Percentiles rank a stretch among this genome's conserved stretches.
These are phyloP conservation scores for Falco punctatus DNA, from an alignment of 2,113 vertebrate species.

Conservation along the genomic window DNA sequence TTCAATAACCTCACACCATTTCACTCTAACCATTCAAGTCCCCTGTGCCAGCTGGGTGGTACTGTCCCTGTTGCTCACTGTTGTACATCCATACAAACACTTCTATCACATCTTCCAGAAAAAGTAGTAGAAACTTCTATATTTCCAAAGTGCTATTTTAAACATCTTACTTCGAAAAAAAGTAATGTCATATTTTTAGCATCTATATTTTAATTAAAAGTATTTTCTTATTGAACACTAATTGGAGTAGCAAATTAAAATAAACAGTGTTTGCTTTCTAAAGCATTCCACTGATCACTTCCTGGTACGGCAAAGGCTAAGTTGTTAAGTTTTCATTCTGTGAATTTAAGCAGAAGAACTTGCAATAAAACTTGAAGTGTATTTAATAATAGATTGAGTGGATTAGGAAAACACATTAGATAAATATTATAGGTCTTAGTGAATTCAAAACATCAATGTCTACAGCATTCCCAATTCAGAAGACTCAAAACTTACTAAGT, in stretches of 20 bases:
- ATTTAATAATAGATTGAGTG: not conserved
- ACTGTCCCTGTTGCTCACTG: not conserved
- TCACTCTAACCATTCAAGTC: not conserved
- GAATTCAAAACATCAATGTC: not conserved
- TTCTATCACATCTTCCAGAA: not conserved
- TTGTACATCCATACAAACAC: not conserved
- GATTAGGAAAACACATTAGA: not conserved
- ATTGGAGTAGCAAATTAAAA: slow-evolving; percentile 42
- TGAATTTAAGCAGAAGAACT: not conserved
- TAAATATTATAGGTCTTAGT: not conserved
- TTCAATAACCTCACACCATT: not conserved
- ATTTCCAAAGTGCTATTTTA: not conserved
- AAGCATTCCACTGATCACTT: not conserved
- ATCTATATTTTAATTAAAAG: slow-evolving; percentile 7
- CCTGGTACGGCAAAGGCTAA: not conserved
- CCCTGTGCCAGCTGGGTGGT: not conserved
- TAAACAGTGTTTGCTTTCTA: not conserved
- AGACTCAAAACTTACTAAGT: not conserved
- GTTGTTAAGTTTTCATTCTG: not conserved
- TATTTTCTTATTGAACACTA: slow-evolving; percentile 39
- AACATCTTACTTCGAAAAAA: not conserved
- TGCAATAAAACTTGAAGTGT: not conserved
- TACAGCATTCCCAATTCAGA: not conserved
- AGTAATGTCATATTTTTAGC: not conserved
- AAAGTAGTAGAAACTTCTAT: not conserved